phyloP scores from a whole-genome alignment of 2,797 vertebrate species.

The Pogonophryne albipinna region DNA sequence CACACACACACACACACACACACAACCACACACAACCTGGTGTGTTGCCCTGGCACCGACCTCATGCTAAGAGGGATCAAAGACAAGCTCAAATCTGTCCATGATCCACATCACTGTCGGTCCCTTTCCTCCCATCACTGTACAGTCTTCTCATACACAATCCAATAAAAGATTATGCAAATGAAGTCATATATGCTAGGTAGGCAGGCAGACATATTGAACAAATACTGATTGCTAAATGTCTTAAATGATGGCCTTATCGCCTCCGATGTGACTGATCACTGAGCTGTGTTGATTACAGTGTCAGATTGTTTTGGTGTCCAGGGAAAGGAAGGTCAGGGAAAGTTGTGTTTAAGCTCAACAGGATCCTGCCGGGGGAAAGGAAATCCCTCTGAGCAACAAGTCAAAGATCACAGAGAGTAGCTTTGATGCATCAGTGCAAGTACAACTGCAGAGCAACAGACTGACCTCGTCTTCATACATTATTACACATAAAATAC shows the following conservation, averaged over 20 bases:
- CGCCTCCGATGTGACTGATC: background rate
- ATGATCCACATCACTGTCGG: slow-evolving; percentile 66
- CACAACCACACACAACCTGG: slow-evolving; percentile 38
- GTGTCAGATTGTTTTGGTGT: slow-evolving; percentile 17
- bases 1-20: slow-evolving; percentile 16
- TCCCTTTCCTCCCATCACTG: slow-evolving; percentile 50
- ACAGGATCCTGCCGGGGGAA: slow-evolving; percentile 28
- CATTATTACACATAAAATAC: background rate
- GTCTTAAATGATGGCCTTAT: too few relatives aligned
- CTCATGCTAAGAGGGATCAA: slow-evolving; percentile 65
- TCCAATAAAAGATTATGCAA: background rate
- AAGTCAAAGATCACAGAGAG: slow-evolving; percentile 50
- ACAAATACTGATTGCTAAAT: background rate
- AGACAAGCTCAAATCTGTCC: slow-evolving; percentile 69
- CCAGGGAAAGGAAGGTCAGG: background rate
- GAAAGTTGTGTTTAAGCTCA: too few relatives aligned
- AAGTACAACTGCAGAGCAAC: slow-evolving; percentile 1
- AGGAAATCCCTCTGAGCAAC: slow-evolving; percentile 60
- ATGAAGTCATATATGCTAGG: background rate
- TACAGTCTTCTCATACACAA: background rate
- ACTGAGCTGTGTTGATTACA: slow-evolving; percentile 19
- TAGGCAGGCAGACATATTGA: background rate
- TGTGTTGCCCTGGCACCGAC: slow-evolving; percentile 32
- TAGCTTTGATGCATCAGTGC: background rate
- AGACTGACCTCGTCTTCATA: background rate